A percentile compares a stretch with the other conserved stretches of the same genome.
These are phyloP conservation scores for Ceyx melanurus DNA, from an alignment of 2,113 vertebrate species.

Conservation along the genomic window DNA sequence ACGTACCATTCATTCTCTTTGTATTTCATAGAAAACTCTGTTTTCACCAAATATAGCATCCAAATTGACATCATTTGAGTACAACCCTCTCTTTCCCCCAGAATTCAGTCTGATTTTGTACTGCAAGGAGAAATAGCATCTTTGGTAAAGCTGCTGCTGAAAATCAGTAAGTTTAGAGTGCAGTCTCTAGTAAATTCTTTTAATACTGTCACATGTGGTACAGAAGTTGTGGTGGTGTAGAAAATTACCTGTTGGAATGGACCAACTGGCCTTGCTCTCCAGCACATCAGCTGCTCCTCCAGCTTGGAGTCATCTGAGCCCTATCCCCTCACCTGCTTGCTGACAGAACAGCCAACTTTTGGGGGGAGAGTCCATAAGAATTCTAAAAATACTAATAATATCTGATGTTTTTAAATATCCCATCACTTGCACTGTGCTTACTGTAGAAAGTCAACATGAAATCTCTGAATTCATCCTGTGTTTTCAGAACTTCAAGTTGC, in stretches of 20 bases:
- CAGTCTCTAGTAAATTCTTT: neutral
- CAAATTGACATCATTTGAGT: neutral
- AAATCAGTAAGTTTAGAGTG: neutral
- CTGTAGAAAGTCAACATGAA: neutral
- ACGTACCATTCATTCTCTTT: rapidly evolving
- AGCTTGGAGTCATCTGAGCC: rapidly evolving
- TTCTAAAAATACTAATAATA: neutral
- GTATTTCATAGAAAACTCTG: neutral
- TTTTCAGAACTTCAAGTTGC: neutral
- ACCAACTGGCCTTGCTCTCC: neutral
- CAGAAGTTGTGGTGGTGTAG: neutral
- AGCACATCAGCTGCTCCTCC: neutral
- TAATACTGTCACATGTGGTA: neutral
- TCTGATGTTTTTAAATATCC: neutral
- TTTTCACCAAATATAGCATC: neutral
- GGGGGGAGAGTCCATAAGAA: neutral
- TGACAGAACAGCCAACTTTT: neutral
- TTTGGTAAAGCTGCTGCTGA: neutral
- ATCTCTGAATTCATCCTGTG: neutral
- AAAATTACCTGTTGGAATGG: neutral
- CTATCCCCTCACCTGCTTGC: neutral
- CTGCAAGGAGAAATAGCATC: neutral
- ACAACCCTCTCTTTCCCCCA: neutral
- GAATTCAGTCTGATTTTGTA: neutral
- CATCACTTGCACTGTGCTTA: rapidly evolving